phyloP scores from a whole-genome alignment of 2,113 vertebrate species.

The Lophotis ruficrista region DNA sequence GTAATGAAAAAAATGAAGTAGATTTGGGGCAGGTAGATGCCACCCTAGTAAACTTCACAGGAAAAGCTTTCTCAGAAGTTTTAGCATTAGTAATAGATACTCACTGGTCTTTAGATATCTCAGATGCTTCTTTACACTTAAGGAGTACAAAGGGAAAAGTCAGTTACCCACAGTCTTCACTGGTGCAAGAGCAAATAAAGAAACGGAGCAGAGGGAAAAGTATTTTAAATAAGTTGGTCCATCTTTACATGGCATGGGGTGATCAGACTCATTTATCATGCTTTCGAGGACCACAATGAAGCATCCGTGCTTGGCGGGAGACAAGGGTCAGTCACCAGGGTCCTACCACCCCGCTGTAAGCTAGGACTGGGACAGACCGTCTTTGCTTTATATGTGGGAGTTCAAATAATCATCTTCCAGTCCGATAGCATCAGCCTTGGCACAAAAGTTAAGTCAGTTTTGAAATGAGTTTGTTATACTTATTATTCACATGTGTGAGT shows the following conservation, averaged over 20 bases:
- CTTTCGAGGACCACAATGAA: neutral
- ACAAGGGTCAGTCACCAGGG: neutral
- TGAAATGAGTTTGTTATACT: neutral
- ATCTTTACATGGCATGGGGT: neutral
- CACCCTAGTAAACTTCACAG: neutral
- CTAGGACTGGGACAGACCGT: no score
- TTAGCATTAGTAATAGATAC: neutral
- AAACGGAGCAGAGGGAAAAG: neutral
- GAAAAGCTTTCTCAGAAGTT: neutral
- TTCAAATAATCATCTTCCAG: neutral
- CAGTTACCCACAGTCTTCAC: neutral
- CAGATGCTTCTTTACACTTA: neutral
- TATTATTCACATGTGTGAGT: neutral
- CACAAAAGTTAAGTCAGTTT: neutral
- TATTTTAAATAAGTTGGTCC: neutral
- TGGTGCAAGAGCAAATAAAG: neutral
- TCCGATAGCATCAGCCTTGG: neutral
- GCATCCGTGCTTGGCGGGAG: no score
- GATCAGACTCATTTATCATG: accelerated
- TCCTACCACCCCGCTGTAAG: neutral
- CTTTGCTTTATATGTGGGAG: neutral
- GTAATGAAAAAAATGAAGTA: neutral
- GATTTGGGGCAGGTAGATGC: neutral
- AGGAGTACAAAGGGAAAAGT: neutral
- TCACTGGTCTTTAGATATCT: neutral